Percentiles rank a stretch among this genome's conserved stretches.
Conservation (phyloP, 2,888 invertebrate species). For the Standfussiana lucernea region DNA sequence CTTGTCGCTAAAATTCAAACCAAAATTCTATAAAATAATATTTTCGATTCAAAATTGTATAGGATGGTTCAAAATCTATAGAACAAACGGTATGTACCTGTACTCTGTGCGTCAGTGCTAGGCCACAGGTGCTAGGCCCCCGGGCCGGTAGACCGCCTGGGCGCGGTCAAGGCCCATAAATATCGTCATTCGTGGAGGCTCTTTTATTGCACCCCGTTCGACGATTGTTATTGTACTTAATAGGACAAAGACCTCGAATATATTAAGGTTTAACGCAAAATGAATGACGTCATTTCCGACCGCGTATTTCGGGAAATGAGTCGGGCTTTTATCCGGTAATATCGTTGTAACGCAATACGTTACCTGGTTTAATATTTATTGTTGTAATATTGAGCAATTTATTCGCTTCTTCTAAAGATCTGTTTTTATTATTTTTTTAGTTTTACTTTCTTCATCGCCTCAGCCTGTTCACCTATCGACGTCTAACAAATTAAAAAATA, state of each 20-base stretch:
- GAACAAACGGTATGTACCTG: no score
- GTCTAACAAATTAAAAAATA: not conserved
- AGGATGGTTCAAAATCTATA: no score
- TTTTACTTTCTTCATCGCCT: not conserved
- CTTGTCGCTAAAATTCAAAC: not conserved
- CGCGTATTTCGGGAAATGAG: slow-evolving; percentile 30
- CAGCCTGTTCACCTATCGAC: not conserved
- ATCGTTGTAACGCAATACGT: not conserved
- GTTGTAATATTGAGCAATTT: not conserved
- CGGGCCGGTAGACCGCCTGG: not conserved
- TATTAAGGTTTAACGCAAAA: slow-evolving; percentile 26
- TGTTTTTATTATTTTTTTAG: not conserved
- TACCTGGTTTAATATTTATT: not conserved
- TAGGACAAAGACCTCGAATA: slow-evolving; percentile 35
- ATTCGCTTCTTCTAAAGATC: not conserved
- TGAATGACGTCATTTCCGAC: slow-evolving; percentile 27
- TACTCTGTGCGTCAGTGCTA: not conserved
- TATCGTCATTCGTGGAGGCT: slow-evolving; percentile 6
- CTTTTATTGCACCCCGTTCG: slow-evolving; percentile 47
- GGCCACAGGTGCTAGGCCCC: not conserved
- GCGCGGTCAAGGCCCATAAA: slow-evolving; percentile 4
- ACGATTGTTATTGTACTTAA: slow-evolving; percentile 34
- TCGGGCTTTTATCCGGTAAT: slow-evolving; percentile 15
- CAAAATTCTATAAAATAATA: not conserved
- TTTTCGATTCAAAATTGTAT: no score